These are phyloP conservation scores for Priocnemis perturbator DNA, from an alignment of 2,888 invertebrate genomes.

Conservation along the genomic window DNA sequence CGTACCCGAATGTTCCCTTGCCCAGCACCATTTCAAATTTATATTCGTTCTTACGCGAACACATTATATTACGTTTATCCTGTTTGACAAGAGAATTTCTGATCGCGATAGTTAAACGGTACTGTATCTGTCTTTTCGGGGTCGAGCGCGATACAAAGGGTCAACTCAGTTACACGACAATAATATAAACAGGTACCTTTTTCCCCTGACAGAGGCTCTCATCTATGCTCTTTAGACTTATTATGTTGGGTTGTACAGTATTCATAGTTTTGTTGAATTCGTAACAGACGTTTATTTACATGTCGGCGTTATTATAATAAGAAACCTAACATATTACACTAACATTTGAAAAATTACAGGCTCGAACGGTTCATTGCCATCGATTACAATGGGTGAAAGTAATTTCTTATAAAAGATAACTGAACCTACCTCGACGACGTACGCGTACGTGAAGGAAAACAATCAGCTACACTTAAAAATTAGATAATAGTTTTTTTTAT, in stretches of 20 bases:
- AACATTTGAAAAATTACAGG: constrained; percentile 1
- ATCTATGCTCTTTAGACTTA: too few relatives aligned
- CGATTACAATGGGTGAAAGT: not conserved
- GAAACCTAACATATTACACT: not conserved
- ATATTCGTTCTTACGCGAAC: constrained; percentile 41
- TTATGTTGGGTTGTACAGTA: too few relatives aligned
- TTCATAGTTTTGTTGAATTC: not conserved
- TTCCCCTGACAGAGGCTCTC: too few relatives aligned
- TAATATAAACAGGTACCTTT: too few relatives aligned
- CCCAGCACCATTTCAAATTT: constrained; percentile 56
- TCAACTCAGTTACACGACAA: too few relatives aligned
- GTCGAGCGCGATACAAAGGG: too few relatives aligned
- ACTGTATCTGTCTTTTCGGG: not conserved
- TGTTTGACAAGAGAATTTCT: too few relatives aligned
- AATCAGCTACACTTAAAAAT: constrained; percentile 4
- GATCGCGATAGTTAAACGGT: too few relatives aligned
- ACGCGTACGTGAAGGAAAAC: not conserved
- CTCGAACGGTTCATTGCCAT: not conserved
- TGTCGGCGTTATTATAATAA: not conserved
- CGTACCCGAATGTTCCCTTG: constrained; percentile 63
- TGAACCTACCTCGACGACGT: not conserved
- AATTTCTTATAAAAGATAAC: too few relatives aligned
- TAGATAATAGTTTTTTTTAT: constrained; percentile 50
- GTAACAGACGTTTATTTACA: constrained; percentile 3
- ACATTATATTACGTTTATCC: constrained; percentile 16